Percentiles rank a stretch among this genome's conserved stretches.
Evolutionary conservation across 92 coral and sea anemone genomes (phyloP).

Genomic region (Epizoanthus fatuus): DNA sequence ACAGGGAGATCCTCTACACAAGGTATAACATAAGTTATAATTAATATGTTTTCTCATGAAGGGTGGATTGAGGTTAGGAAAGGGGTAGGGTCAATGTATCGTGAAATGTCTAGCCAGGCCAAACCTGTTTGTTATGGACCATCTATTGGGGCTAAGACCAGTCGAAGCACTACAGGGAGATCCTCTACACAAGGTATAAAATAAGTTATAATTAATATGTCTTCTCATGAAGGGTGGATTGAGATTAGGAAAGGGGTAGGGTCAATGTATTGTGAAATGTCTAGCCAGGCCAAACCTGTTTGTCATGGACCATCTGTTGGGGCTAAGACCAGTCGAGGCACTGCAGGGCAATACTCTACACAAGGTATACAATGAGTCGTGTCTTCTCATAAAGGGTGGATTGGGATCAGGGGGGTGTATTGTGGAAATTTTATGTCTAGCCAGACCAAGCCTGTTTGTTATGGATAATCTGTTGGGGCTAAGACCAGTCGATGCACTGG

Average conservation of each 20-base stretch:
- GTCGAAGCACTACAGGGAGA: conserved; percentile 92
- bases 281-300: conserved; percentile 89
- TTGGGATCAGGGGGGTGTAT: conserved; percentile 66
- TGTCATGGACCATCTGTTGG: conserved; percentile 91
- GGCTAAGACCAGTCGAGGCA: conserved; percentile 87
- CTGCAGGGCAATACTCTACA: conserved; percentile 90
- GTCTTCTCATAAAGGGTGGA: too few species aligned
- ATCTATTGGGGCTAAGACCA: conserved; percentile 85
- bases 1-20: conserved; percentile 89
- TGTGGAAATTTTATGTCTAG: conserved; percentile 71
- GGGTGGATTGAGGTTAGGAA: too few species aligned
- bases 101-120: conserved; percentile 91
- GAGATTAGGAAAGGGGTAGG: too few species aligned
- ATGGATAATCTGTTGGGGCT: conserved; percentile 91
- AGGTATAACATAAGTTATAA: conserved; percentile 48
- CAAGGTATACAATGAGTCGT: conserved; percentile 49
- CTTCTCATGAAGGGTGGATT: too few species aligned
- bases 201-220: too few species aligned
- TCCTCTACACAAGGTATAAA: conserved; percentile 81
- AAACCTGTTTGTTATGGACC: conserved; percentile 91
- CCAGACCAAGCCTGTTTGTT: conserved; percentile 83
- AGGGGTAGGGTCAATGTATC: conserved; percentile 54
- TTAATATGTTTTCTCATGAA: too few species aligned
- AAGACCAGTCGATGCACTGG: conserved; percentile 85
- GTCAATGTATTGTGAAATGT: conserved; percentile 80